Evolutionary conservation across 2,888 invertebrate genomes (phyloP).

Genomic region (Lasius platythorax): DNA sequence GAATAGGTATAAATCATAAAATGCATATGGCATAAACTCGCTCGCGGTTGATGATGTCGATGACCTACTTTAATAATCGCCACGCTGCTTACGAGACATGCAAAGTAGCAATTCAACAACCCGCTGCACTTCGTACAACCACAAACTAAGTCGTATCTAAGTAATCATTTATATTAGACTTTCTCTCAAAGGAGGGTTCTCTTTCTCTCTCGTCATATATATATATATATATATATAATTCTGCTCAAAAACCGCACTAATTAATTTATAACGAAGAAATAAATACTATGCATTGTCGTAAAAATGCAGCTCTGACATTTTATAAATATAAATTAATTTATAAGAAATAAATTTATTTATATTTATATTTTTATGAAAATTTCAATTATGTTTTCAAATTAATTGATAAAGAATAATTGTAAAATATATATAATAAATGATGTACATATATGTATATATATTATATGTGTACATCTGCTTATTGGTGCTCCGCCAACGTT

Average conservation of each 20-base stretch:
- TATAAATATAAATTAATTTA: neutral
- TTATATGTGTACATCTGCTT: neutral
- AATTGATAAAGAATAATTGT: neutral
- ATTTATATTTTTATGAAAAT: neutral
- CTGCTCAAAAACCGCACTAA: neutral
- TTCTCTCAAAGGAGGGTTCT: neutral
- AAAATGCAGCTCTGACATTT: slow-evolving; percentile 5
- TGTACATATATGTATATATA: neutral
- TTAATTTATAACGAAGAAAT: slow-evolving; percentile 4
- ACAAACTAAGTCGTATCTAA: slow-evolving; percentile 32
- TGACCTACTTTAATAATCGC: slow-evolving; percentile 64
- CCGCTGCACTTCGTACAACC: slow-evolving; percentile 11
- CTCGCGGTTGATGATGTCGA: slow-evolving; percentile 56
- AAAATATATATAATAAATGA: neutral
- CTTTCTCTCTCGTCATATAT: neutral
- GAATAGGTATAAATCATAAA: slow-evolving; percentile 20
- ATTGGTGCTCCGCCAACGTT: neutral
- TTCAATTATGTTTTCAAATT: neutral
- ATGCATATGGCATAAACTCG: slow-evolving; percentile 1
- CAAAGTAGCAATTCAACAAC: slow-evolving; percentile 63
- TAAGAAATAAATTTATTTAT: neutral
- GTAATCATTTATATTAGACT: slow-evolving; percentile 21
- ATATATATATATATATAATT: neutral
- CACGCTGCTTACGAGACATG: slow-evolving; percentile 53
- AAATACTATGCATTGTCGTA: neutral